phyloP scores from a whole-genome alignment of 2,888 invertebrate genomes.

The Crioceris asparagi region DNA sequence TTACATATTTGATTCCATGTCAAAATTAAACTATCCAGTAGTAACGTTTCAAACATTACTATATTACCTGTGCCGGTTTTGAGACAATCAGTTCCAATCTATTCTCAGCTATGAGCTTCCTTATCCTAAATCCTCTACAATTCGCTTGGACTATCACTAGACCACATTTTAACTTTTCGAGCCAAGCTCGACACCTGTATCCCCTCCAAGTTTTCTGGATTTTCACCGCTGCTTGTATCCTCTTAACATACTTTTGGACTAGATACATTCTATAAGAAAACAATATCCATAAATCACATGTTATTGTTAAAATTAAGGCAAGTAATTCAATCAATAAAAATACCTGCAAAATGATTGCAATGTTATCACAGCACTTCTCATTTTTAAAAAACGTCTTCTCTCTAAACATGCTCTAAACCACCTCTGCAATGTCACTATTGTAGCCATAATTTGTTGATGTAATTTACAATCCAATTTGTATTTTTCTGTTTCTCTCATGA shows the following conservation, averaged over 20 bases:
- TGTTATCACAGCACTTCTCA: constrained; percentile 61
- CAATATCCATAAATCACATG: no score
- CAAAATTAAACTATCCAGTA: no score
- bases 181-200: constrained; percentile 55
- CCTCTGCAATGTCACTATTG: constrained; percentile 82
- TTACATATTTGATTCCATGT: no score
- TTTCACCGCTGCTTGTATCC: constrained; percentile 47
- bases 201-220: constrained; percentile 76
- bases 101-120: constrained; percentile 44
- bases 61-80: no score
- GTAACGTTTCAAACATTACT: no score
- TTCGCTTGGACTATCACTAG: constrained; percentile 60
- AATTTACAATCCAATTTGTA: constrained; percentile 82
- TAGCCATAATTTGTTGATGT: constrained; percentile 88
- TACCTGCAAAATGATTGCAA: constrained; percentile 59
- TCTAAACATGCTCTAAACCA: constrained; percentile 81
- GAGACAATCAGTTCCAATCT: no score
- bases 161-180: constrained; percentile 48
- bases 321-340: constrained; percentile 1
- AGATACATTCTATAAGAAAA: constrained; percentile 44
- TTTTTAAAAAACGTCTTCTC: constrained; percentile 62
- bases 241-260: constrained; percentile 46
- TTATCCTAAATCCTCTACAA: constrained; percentile 54
- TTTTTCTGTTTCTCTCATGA: constrained; percentile 89
- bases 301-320: not conserved